phyloP scores from a whole-genome alignment of 2,797 vertebrate species.

The Enteromius paludinosus region DNA sequence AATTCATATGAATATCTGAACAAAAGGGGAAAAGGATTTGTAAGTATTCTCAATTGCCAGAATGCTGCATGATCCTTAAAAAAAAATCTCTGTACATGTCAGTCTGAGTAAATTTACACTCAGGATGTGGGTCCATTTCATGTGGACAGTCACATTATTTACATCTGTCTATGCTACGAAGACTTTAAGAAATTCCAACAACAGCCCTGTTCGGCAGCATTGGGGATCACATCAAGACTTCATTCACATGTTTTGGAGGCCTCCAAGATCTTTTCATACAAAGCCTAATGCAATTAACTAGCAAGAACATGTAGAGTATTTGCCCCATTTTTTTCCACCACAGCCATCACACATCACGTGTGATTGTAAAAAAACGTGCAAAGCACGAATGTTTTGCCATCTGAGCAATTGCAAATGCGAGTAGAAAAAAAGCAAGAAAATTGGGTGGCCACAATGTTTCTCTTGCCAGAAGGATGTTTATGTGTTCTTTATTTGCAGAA shows the following conservation, averaged over 20 bases:
- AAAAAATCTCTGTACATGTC: neutral
- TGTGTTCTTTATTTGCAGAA: neutral
- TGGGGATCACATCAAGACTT: neutral
- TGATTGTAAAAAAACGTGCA: neutral
- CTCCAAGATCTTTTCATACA: neutral
- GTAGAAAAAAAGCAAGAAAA: neutral
- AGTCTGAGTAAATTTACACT: neutral
- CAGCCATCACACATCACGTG: neutral
- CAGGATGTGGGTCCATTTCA: neutral
- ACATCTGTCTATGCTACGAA: neutral
- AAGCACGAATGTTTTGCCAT: neutral
- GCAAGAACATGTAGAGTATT: neutral
- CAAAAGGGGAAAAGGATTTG: neutral
- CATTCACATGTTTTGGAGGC: neutral
- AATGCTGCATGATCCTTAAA: neutral
- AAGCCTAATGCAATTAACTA: neutral
- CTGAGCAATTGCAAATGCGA: neutral
- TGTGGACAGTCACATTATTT: neutral
- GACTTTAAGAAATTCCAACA: neutral
- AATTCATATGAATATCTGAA: constrained; percentile 12
- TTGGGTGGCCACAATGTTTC: neutral
- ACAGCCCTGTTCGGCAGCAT: neutral
- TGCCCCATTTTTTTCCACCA: neutral
- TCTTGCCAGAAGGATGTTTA: neutral
- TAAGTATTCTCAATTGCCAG: neutral